phyloP scores from a whole-genome alignment of 1,140 invertebrate species.

The Andricus grossulariae region DNA sequence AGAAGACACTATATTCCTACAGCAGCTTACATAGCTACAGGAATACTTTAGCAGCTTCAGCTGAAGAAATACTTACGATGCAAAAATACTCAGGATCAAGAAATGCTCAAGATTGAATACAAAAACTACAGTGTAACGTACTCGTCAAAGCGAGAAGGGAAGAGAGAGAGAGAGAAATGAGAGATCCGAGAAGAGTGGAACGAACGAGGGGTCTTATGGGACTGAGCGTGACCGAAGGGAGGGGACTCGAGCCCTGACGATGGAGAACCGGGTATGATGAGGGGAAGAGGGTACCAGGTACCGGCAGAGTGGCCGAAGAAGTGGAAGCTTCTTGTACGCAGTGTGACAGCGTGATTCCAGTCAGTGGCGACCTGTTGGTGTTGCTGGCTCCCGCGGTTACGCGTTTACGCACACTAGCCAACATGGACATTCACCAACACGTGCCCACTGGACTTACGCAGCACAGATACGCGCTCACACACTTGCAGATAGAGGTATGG shows the following conservation, averaged over 20 bases:
- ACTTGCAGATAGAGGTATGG: conserved; percentile 12
- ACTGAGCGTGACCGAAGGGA: conserved; percentile 24
- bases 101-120: conserved; percentile 35
- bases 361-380: conserved; percentile 67
- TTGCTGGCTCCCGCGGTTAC: conserved; percentile 68
- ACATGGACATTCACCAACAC: conserved; percentile 14
- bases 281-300: conserved; percentile 32
- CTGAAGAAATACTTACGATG: too few species aligned
- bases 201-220: conserved; percentile 35
- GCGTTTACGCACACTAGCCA: conserved; percentile 55
- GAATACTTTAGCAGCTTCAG: too few species aligned
- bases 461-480: conserved; percentile 28
- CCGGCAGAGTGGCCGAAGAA: conserved; percentile 35
- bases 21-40: too few species aligned
- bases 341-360: conserved; percentile 63
- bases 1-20: too few species aligned
- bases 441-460: too few species aligned
- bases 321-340: conserved; percentile 51
- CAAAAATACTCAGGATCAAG: not conserved
- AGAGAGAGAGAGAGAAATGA: conserved; percentile 27
- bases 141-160: conserved; percentile 33
- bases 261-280: conserved; percentile 30
- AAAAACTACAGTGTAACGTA: conserved; percentile 31
- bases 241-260: conserved; percentile 39
- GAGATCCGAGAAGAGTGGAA: conserved; percentile 33